Base-by-base conservation (phyloP, 92 coral and sea anemone genomes). In the Palythoa caribaeorum region DNA sequence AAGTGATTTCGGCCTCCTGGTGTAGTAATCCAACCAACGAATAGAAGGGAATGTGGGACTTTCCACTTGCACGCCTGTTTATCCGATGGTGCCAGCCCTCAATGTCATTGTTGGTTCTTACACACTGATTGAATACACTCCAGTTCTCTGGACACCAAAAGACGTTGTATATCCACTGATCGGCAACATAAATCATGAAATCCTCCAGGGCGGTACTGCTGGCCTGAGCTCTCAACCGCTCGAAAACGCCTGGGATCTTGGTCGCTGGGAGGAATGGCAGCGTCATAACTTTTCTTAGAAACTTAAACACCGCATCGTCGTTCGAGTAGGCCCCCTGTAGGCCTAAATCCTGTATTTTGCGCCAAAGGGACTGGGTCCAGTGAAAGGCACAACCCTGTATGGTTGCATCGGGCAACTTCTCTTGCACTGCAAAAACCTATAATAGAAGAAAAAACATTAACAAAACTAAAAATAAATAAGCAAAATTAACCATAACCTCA, bases 261-360 rank as follows among this genome's bases (percentile, higher is more conserved):
- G 81, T 66, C n/a, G 88, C 75, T 19, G 93, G 93, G 36, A 90
- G 87, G 88, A 86, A 92, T 14, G 91, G 93, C 83, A 92, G 80
- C 77, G 93, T 88, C 90, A 89, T 89, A 52, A 89, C 60, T 74
- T 87, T 90, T 36, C 84, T 75, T 38, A 92, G 52, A 76, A 71
- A 90, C 59, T 78, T 60, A 76, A 78, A 86, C 55, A 80, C 53
- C 5, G 73, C 88, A 14, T 86, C 78, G 85, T 86, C 90, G 8
- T 86, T 66, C 15, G 69, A 54, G 78, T 87, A 89, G 36, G 66
- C 87, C 20, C 81, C 68, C 86, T 86, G 92, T 3, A 92, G 92
- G 35, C 89, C 93, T 16, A 89, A 66, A 38, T 89, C 87, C 73
- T 92, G 92, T 17, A 92, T 73, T 50, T 73, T 39, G 44, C 55